Base-by-base conservation (phyloP, 2,113 vertebrate species). In the Mugil cephalus region DNA sequence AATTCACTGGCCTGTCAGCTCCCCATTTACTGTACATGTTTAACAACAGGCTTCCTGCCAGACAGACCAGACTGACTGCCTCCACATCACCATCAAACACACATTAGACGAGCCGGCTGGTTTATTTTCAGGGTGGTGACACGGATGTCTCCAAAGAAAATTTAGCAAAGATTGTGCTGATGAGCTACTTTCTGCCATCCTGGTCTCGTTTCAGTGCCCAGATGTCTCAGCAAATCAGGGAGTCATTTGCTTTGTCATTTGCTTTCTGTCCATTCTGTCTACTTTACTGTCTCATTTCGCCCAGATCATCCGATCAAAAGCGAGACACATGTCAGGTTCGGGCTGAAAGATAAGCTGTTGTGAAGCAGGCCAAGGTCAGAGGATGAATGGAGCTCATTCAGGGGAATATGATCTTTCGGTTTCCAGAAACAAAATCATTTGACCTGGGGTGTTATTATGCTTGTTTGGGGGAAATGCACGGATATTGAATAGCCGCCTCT, bases 11-110 rank as follows among this genome's bases (percentile, higher is more conserved):
- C 56, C 72, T 4, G 43, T 73, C 63, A 66, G 64, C 21, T 63
- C 19, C 74, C 52, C 43, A n/a, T 55, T 75, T 85, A 69, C 69
- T 80, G 79, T 55, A 74, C 80, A 83, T 73, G 74, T 75, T 77
- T 72, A 77, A 69, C 77, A 69, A 63, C 79, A 69, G 76, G 73
- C 45, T 59, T 67, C 52, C 69, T 59, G 81, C 77, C 90, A 83
- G 69, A 30, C 48, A 40, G 17, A 79, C 46, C 66, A 83, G 76
- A 86, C 68, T 79, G 65, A 30, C 24, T 30, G 24, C 24, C 24
- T 30, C 24, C 24, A 30, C 24, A 30, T 30, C 24, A 30, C 24
- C 24, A 30, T 30, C 24, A 30, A 30, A 30, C n/a, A n/a, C n/a
- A n/a, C n/a, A n/a, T n/a, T 30, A 30, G 24, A 30, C 5, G 24